A percentile compares a stretch with the other conserved stretches of the same genome.
Evolutionary conservation across 2,888 invertebrate genomes (phyloP).

Genomic region (Dendrolimus houi): DNA sequence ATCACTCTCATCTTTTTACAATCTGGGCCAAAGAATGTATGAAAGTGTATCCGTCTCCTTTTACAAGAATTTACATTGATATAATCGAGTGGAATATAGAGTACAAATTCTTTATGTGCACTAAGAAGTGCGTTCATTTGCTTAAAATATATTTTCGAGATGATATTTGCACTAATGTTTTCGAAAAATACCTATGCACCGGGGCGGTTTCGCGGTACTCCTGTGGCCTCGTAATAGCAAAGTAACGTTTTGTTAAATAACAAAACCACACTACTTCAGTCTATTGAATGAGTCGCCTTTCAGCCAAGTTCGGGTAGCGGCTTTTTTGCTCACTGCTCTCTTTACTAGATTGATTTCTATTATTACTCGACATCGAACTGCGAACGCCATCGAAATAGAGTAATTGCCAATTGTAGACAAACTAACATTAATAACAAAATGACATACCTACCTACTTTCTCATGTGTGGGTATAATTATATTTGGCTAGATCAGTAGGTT

Average conservation of each 20-base stretch:
- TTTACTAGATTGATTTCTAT: conserved; percentile 59
- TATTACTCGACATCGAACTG: conserved; percentile 46
- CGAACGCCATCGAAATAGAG: conserved; percentile 49
- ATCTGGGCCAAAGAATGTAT: too few relatives aligned
- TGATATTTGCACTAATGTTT: background rate
- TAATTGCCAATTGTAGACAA: conserved; percentile 42
- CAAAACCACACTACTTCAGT: conserved; percentile 48
- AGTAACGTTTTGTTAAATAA: conserved; percentile 61
- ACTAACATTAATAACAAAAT: conserved; percentile 24
- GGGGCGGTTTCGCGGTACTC: conserved; percentile 16
- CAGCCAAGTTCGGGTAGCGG: conserved; percentile 59
- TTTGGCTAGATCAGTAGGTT: too few relatives aligned
- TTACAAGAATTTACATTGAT: too few relatives aligned
- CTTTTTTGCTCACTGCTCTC: conserved; percentile 57
- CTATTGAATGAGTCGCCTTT: conserved; percentile 54
- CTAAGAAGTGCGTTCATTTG: too few relatives aligned
- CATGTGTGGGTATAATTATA: conserved; percentile 16
- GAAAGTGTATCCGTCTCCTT: too few relatives aligned
- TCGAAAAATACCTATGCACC: background rate
- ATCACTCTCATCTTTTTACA: too few relatives aligned
- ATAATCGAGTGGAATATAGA: too few relatives aligned
- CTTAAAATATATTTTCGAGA: too few relatives aligned
- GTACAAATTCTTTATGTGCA: too few relatives aligned
- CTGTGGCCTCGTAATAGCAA: conserved; percentile 31
- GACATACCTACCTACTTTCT: conserved; percentile 22